phyloP scores from a whole-genome alignment of 2,113 vertebrate species.

The Talpa occidentalis region DNA sequence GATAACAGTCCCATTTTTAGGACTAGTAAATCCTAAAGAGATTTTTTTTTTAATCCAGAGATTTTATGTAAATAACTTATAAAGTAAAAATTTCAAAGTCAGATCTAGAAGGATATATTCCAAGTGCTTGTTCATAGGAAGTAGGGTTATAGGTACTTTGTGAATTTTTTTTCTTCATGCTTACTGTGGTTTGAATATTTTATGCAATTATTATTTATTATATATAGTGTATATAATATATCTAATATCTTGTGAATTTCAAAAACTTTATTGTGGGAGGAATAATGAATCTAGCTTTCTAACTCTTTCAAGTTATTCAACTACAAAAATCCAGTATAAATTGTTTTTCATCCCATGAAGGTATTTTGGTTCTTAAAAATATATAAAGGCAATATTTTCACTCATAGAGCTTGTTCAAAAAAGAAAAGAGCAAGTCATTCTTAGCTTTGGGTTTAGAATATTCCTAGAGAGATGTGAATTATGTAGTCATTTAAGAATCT shows the following conservation, averaged over 20 bases:
- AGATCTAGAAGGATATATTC: conserved; percentile 42
- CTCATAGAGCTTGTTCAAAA: conserved; percentile 40
- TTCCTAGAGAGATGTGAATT: conserved; percentile 28
- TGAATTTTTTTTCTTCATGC: not conserved
- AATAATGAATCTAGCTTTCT: conserved; percentile 20
- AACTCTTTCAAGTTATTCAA: conserved; percentile 19
- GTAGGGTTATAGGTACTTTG: not conserved
- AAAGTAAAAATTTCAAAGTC: conserved; percentile 26
- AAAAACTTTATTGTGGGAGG: conserved; percentile 28
- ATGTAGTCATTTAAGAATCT: conserved; percentile 49
- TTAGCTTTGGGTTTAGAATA: conserved; percentile 38
- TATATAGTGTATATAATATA: not conserved
- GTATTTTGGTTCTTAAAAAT: conserved; percentile 47
- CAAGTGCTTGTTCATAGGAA: not conserved
- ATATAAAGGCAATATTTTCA: conserved; percentile 9
- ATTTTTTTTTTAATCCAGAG: no score
- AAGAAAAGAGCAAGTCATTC: conserved; percentile 48
- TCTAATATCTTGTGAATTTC: conserved; percentile 30
- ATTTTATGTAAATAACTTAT: conserved; percentile 53
- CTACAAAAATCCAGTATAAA: not conserved
- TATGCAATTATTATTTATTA: not conserved
- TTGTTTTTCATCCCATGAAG: not conserved
- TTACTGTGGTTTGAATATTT: not conserved
- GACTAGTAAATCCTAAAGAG: conserved; percentile 14
- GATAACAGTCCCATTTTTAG: not conserved